Evolutionary conservation across 2,113 vertebrate genomes (phyloP).

Genomic region (Psophia crepitans): DNA sequence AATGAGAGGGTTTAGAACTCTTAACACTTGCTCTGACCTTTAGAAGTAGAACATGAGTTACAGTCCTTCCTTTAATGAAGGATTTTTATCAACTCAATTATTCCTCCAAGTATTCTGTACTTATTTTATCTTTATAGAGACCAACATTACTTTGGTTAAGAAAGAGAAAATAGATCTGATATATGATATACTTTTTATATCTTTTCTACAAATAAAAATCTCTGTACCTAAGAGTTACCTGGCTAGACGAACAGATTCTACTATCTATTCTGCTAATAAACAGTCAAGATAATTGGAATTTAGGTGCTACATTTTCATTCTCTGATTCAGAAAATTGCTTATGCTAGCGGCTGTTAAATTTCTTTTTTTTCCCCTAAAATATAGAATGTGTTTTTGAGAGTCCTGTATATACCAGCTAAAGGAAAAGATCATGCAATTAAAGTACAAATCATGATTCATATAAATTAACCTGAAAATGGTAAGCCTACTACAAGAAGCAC

Average conservation of each 20-base stretch:
- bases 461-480: background rate
- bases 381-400: background rate
- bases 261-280: background rate
- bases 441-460: background rate
- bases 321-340: background rate
- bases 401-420: background rate
- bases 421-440: background rate
- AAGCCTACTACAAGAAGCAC: background rate
- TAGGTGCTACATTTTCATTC: background rate
- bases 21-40: background rate
- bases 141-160: background rate
- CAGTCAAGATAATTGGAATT: background rate
- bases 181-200: background rate
- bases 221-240: background rate
- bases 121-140: background rate
- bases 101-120: background rate
- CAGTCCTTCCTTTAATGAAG: background rate
- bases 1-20: background rate
- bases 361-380: accelerated
- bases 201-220: background rate
- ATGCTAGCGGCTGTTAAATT: background rate
- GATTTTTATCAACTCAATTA: background rate
- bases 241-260: background rate
- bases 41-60: background rate
- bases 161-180: background rate